phyloP scores from a whole-genome alignment of 2,888 invertebrate genomes.

The Mythimna vitellina region DNA sequence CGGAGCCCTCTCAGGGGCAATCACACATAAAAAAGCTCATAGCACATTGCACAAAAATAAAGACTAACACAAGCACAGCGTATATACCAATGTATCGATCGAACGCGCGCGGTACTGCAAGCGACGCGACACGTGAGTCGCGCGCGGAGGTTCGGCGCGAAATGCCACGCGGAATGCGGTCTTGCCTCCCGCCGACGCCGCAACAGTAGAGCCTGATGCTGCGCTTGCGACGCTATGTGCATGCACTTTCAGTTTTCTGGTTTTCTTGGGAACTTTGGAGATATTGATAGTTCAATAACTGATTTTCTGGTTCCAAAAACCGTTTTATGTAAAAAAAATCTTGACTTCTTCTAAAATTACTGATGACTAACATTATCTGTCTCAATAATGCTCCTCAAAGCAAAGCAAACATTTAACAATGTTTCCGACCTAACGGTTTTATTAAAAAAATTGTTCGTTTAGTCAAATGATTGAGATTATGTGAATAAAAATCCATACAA shows the following conservation, averaged over 20 bases:
- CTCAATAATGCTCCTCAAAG: background rate
- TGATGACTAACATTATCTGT: background rate
- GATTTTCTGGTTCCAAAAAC: background rate
- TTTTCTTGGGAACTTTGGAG: constrained; percentile 28
- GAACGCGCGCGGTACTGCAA: constrained; percentile 78
- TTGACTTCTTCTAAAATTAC: background rate
- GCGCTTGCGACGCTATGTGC: constrained; percentile 63
- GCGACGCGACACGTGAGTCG: constrained; percentile 86
- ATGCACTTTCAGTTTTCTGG: constrained; percentile 49
- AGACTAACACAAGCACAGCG: constrained; percentile 78
- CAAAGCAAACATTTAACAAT: background rate
- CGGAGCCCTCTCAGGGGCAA: constrained; percentile 80
- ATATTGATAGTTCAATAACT: background rate
- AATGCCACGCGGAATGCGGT: constrained; percentile 83
- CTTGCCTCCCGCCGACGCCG: constrained; percentile 59
- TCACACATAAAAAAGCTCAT: constrained; percentile 83
- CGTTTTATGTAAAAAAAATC: background rate
- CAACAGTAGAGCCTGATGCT: constrained; percentile 66
- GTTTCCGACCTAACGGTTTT: background rate
- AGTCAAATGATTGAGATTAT: background rate
- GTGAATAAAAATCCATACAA: no score
- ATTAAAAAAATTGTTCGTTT: background rate
- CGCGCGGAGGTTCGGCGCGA: constrained; percentile 87
- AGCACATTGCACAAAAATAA: constrained; percentile 79
- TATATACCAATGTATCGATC: constrained; percentile 67